Evolutionary conservation across 2,113 vertebrate species (phyloP).

Genomic region (Plestiodon gilberti): DNA sequence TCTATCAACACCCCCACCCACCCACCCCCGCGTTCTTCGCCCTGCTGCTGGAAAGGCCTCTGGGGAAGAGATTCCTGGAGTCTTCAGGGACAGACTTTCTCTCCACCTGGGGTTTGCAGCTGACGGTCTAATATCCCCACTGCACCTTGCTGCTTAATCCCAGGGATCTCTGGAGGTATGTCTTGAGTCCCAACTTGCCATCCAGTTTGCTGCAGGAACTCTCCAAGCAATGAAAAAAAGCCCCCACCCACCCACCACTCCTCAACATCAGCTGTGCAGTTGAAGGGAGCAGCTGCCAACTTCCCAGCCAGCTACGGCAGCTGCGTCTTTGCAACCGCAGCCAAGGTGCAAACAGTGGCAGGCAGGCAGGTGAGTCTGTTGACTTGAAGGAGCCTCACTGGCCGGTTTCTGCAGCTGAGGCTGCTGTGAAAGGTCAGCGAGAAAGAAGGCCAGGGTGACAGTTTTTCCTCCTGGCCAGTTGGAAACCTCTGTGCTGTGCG

Average conservation of each 20-base stretch:
- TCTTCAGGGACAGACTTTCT: background rate
- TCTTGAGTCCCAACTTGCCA: background rate
- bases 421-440: slow-evolving; percentile 11
- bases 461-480: no score
- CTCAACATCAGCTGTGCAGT: background rate
- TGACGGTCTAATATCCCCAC: background rate
- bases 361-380: background rate
- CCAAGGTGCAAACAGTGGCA: background rate
- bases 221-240: background rate
- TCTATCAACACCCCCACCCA: no score
- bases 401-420: slow-evolving; percentile 37
- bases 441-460: slow-evolving; percentile 49
- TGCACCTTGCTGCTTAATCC: background rate
- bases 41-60: background rate
- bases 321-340: background rate
- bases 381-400: background rate
- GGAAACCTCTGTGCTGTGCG: no score
- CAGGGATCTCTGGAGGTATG: background rate
- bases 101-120: background rate
- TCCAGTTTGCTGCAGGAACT: background rate
- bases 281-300: background rate
- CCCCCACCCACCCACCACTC: no score
- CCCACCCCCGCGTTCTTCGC: background rate
- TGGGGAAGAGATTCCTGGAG: background rate
- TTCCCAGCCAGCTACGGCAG: background rate